Conservation (phyloP, 2,888 invertebrate genomes). For the Prosapia bicincta region DNA sequence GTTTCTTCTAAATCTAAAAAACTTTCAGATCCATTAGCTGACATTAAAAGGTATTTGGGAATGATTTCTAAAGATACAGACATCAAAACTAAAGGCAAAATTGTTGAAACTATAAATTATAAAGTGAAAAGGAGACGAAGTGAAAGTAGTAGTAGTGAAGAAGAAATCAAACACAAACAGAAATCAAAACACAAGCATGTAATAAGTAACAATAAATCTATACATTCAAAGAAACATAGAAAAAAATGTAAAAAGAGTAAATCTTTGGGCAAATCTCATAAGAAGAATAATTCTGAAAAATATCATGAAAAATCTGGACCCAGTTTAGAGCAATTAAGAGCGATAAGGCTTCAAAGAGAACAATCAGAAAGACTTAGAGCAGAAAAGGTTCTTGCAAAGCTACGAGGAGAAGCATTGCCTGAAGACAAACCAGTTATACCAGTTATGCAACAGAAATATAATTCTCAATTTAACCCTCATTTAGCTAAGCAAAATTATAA, state of each 20-base stretch:
- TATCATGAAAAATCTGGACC: conserved; percentile 42
- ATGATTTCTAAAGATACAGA: conserved; percentile 33
- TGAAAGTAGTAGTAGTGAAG: conserved; percentile 33
- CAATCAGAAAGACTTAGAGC: conserved; percentile 68
- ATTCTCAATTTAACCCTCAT: conserved; percentile 95
- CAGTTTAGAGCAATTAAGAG: conserved; percentile 64
- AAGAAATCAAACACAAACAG: conserved; percentile 42
- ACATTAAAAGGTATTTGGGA: conserved; percentile 56
- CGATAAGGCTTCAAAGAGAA: conserved; percentile 78
- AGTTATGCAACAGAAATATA: conserved; percentile 72
- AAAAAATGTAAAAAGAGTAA: conserved; percentile 43
- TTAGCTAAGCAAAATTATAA: conserved; percentile 71
- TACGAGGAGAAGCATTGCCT: conserved; percentile 53
- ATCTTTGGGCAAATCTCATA: conserved; percentile 41
- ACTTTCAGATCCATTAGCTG: conserved; percentile 67
- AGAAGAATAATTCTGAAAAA: conserved; percentile 32
- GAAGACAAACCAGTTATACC: conserved; percentile 42
- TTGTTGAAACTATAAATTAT: conserved; percentile 31
- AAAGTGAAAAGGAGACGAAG: conserved; percentile 42
- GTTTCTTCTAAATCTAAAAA: conserved; percentile 56
- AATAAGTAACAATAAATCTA: conserved; percentile 21
- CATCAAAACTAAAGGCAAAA: conserved; percentile 34
- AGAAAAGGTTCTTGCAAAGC: conserved; percentile 65
- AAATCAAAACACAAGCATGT: conserved; percentile 36
- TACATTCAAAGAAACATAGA: conserved; percentile 33